Evolutionary conservation across 2,113 vertebrate genomes (phyloP).

Genomic region (Circaetus gallicus): DNA sequence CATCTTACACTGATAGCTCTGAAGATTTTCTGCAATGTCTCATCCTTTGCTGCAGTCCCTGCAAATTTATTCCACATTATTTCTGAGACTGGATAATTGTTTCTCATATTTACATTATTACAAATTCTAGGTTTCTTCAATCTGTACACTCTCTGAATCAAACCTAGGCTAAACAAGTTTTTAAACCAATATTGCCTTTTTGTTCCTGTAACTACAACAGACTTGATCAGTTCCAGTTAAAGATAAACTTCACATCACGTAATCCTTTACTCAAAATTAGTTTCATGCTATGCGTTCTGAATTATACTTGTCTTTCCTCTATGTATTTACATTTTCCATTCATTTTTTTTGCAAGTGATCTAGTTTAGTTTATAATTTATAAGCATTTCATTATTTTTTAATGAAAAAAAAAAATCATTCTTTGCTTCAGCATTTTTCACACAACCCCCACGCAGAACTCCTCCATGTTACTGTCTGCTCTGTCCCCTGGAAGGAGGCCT

Average conservation of each 20-base stretch:
- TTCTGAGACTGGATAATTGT: constrained; percentile 40
- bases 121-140: constrained; percentile 4
- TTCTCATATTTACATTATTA: constrained; percentile 42
- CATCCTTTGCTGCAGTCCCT: not conserved
- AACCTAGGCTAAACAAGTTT: constrained; percentile 2
- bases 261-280: constrained; percentile 17
- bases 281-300: constrained; percentile 1
- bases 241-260: constrained; percentile 29
- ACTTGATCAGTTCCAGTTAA: not conserved
- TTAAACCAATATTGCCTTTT: constrained; percentile 18
- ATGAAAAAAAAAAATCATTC: not conserved
- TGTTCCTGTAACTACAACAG: constrained; percentile 4
- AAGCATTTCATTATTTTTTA: constrained; percentile 24
- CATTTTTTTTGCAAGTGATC: not conserved
- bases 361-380: constrained; percentile 35
- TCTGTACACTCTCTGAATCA: constrained; percentile 3
- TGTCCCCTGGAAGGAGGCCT: not conserved
- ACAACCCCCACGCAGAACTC: not conserved
- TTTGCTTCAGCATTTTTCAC: not conserved
- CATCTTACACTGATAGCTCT: not conserved
- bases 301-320: constrained; percentile 7
- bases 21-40: constrained; percentile 16
- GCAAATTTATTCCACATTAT: constrained; percentile 17
- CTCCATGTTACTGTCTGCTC: not conserved
- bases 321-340: constrained; percentile 32